Conservation (phyloP, 2,888 invertebrate species). For the Sphecodes monilicornis region DNA sequence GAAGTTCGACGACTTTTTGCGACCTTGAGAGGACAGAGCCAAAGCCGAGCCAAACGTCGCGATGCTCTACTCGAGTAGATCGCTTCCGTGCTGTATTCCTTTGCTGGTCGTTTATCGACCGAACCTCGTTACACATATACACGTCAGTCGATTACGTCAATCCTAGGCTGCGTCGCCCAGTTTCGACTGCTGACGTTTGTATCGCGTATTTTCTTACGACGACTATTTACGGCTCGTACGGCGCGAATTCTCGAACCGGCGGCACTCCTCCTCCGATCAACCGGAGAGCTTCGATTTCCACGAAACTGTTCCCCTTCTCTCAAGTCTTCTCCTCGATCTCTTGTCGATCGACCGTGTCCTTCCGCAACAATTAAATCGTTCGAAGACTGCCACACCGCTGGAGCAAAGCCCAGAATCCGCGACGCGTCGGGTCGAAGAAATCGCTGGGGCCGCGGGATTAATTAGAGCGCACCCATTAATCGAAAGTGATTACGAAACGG, state of each 20-base stretch:
- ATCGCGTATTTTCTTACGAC: slow-evolving; percentile 53
- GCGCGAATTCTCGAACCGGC: slow-evolving; percentile 12
- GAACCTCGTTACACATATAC: slow-evolving; percentile 31
- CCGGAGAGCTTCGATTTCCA: background rate
- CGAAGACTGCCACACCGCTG: background rate
- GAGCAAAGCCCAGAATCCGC: background rate
- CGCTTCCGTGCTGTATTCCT: slow-evolving; percentile 21
- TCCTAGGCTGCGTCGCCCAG: slow-evolving; percentile 37
- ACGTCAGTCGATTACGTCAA: slow-evolving; percentile 58
- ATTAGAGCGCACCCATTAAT: slow-evolving; percentile 62
- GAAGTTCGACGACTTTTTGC: slow-evolving; percentile 48
- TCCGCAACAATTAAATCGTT: background rate
- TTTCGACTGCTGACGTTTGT: slow-evolving; percentile 58
- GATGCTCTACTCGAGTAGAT: background rate
- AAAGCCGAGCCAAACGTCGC: slow-evolving; percentile 8
- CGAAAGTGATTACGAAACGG: slow-evolving; percentile 66
- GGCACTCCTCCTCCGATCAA: background rate
- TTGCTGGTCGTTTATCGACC: slow-evolving; percentile 48
- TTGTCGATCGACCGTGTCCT: background rate
- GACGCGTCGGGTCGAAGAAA: slow-evolving; percentile 9
- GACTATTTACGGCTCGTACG: slow-evolving; percentile 63
- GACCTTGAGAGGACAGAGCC: slow-evolving; percentile 44
- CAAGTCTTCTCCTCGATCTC: background rate
- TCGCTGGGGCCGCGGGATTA: slow-evolving; percentile 31
- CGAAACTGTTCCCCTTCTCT: background rate